A percentile compares a stretch with the other conserved stretches of the same genome.
Evolutionary conservation across 2,888 invertebrate genomes (phyloP).

Genomic region (Hypomecis punctinalis): DNA sequence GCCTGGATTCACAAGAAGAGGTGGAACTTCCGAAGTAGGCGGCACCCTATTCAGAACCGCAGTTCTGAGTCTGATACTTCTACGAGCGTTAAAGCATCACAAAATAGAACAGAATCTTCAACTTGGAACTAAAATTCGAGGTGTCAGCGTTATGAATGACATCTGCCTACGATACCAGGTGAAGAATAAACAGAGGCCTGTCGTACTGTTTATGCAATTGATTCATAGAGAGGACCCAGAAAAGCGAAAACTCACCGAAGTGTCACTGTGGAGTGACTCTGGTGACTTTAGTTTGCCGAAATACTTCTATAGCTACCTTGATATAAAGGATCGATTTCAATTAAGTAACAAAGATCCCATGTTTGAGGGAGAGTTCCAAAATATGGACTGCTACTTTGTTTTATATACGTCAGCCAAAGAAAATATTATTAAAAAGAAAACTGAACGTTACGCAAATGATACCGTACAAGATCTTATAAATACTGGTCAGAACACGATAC

Average conservation of each 20-base stretch:
- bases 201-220: conserved; percentile 53
- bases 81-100: conserved; percentile 48
- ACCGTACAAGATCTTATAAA: conserved; percentile 46
- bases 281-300: conserved; percentile 49
- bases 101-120: conserved; percentile 46
- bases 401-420: conserved; percentile 53
- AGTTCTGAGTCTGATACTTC: conserved; percentile 48
- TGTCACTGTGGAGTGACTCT: conserved; percentile 43
- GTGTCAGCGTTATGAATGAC: conserved; percentile 56
- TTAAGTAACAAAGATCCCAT: conserved; percentile 44
- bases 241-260: conserved; percentile 48
- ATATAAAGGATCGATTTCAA: conserved; percentile 49
- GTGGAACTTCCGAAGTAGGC: conserved; percentile 38
- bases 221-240: conserved; percentile 53
- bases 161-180: conserved; percentile 51
- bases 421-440: conserved; percentile 42
- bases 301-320: conserved; percentile 54
- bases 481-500: conserved; percentile 37
- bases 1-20: conserved; percentile 31
- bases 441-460: conserved; percentile 28
- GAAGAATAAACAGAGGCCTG: conserved; percentile 33
- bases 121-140: conserved; percentile 54
- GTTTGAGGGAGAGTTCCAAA: conserved; percentile 48
- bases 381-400: conserved; percentile 50
- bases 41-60: conserved; percentile 49